Conservation (phyloP, 2,888 invertebrate genomes). For the Xestia sexstrigata region DNA sequence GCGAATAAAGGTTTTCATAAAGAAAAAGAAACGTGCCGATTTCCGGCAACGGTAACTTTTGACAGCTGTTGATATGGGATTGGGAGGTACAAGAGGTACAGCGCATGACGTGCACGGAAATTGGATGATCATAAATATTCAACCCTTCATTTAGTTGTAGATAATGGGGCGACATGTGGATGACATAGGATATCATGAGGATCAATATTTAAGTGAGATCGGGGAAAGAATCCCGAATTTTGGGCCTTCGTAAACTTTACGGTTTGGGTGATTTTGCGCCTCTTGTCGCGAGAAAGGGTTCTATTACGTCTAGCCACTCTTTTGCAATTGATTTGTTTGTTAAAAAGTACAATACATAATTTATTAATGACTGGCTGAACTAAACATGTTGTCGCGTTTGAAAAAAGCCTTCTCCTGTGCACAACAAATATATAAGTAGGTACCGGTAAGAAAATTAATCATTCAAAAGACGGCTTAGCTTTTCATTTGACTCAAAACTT, state of each 20-base stretch:
- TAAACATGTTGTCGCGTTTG: conserved; percentile 10
- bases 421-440: conserved; percentile 16
- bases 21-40: conserved; percentile 57
- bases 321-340: conserved; percentile 33
- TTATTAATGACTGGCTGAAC: not conserved
- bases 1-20: conserved; percentile 61
- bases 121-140: conserved; percentile 64
- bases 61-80: conserved; percentile 64
- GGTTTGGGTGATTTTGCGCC: conserved; percentile 19
- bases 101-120: conserved; percentile 64
- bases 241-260: conserved; percentile 16
- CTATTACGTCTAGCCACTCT: conserved; percentile 15
- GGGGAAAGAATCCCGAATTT: conserved; percentile 18
- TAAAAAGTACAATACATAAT: not conserved
- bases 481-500: conserved; percentile 73
- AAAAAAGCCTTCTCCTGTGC: conserved; percentile 14
- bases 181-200: conserved; percentile 42
- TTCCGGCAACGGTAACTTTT: conserved; percentile 50
- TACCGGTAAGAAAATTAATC: conserved; percentile 37
- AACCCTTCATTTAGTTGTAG: conserved; percentile 59
- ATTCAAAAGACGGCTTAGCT: conserved; percentile 60
- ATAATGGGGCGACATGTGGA: conserved; percentile 48
- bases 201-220: conserved; percentile 45
- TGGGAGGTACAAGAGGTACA: conserved; percentile 53
- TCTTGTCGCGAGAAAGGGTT: conserved; percentile 21